Evolutionary conservation across 2,113 vertebrate species (phyloP).

Genomic region (Triplophysa dalaica): DNA sequence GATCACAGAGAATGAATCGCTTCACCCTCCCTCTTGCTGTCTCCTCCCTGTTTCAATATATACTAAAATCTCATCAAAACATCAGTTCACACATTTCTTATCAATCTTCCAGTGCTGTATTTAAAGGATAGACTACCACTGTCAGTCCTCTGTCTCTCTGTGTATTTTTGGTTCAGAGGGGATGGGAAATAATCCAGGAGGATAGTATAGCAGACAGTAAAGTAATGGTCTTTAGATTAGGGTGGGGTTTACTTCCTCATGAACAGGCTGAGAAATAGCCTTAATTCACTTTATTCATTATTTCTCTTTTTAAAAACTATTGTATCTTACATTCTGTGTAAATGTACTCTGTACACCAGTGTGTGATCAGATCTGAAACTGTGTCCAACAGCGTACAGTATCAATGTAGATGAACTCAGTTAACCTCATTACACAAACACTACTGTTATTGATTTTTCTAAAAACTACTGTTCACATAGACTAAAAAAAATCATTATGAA

Average conservation of each 20-base stretch:
- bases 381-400: too few relatives aligned
- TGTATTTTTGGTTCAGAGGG: background rate
- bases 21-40: constrained; percentile 23
- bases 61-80: constrained; percentile 19
- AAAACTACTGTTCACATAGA: too few relatives aligned
- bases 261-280: background rate
- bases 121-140: background rate
- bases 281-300: background rate
- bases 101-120: background rate
- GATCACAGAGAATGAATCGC: constrained; percentile 2
- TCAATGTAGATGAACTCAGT: too few relatives aligned
- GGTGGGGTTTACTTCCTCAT: constrained; percentile 60
- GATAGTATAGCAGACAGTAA: constrained; percentile 59
- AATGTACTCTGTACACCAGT: background rate
- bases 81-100: background rate
- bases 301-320: background rate
- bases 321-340: too few relatives aligned
- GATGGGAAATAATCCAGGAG: constrained; percentile 63
- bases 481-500: too few relatives aligned
- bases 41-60: constrained; percentile 24
- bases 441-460: too few relatives aligned
- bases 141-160: background rate
- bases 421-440: too few relatives aligned
- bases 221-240: constrained; percentile 64
- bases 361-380: background rate